Evolutionary conservation across 2,797 vertebrate genomes (phyloP).

Genomic region (Novumbra hubbsi): DNA sequence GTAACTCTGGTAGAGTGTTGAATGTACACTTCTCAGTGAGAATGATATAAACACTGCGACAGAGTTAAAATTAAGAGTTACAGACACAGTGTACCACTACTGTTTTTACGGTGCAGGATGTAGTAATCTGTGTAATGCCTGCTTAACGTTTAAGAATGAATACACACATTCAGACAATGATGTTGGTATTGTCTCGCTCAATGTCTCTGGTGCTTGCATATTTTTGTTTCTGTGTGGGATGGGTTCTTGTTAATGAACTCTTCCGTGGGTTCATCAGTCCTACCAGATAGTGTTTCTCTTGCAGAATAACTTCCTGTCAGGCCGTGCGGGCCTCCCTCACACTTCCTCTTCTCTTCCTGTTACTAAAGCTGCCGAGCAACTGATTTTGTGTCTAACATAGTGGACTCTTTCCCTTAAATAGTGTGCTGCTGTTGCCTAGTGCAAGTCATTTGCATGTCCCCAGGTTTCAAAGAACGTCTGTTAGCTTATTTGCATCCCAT

Average conservation of each 20-base stretch:
- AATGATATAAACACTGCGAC: too few relatives aligned
- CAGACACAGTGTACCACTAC: too few relatives aligned
- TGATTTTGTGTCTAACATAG: neutral
- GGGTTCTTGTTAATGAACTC: slow-evolving; percentile 38
- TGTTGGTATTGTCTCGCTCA: neutral
- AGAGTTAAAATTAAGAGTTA: too few relatives aligned
- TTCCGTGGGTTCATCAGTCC: slow-evolving; percentile 38
- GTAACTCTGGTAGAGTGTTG: too few relatives aligned
- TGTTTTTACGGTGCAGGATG: too few relatives aligned
- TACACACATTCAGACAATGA: too few relatives aligned
- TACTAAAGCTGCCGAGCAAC: slow-evolving; percentile 20
- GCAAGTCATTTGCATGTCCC: neutral
- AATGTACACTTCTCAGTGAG: too few relatives aligned
- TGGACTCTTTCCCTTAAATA: neutral
- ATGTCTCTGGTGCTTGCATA: neutral
- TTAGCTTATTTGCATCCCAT: slow-evolving; percentile 2
- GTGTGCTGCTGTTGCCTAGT: neutral
- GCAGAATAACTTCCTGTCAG: slow-evolving; percentile 71
- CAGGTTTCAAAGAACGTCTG: slow-evolving; percentile 3
- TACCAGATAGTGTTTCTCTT: slow-evolving; percentile 51
- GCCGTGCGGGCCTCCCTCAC: slow-evolving; percentile 39
- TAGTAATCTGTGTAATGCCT: too few relatives aligned
- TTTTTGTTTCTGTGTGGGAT: slow-evolving; percentile 9
- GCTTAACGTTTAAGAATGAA: too few relatives aligned
- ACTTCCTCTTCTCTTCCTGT: slow-evolving; percentile 66